These are phyloP conservation scores for Xestia ashworthii DNA, from an alignment of 2,888 invertebrate species.

Conservation along the genomic window DNA sequence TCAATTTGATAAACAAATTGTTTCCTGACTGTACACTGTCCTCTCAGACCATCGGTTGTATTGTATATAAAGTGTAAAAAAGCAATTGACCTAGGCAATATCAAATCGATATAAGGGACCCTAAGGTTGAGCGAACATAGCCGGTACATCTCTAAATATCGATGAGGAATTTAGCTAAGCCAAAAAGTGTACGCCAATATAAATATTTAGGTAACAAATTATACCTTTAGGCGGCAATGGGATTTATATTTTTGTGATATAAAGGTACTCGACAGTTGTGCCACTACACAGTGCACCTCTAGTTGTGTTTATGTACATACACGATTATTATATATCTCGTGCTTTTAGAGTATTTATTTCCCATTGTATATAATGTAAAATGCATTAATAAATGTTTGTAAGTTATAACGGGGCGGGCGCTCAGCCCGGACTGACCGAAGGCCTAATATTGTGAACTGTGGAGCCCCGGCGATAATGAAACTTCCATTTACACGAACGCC, in stretches of 20 bases:
- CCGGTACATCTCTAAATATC: conserved; percentile 64
- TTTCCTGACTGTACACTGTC: conserved; percentile 9
- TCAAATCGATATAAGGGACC: conserved; percentile 17
- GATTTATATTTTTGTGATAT: conserved; percentile 84
- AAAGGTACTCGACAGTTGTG: conserved; percentile 68
- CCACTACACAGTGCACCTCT: conserved; percentile 63
- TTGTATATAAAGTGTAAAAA: conserved; percentile 59
- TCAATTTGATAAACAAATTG: conserved; percentile 6
- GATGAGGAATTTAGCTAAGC: conserved; percentile 82
- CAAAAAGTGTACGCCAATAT: conserved; percentile 86
- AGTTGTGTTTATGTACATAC: conserved; percentile 84
- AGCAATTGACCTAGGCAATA: conserved; percentile 40
- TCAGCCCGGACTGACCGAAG: conserved; percentile 69
- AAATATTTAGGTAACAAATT: conserved; percentile 72
- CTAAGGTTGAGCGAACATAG: conserved; percentile 47
- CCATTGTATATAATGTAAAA: conserved; percentile 90
- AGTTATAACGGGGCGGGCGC: conserved; percentile 71
- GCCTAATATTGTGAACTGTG: conserved; percentile 70
- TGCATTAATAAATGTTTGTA: conserved; percentile 69
- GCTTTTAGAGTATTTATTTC: conserved; percentile 88
- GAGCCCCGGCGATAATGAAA: conserved; percentile 51
- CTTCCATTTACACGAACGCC: conserved; percentile 57
- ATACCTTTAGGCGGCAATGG: conserved; percentile 75
- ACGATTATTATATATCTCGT: conserved; percentile 81
- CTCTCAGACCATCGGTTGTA: conserved; percentile 51